Evolutionary conservation across 2,888 invertebrate genomes (phyloP), one percentile per base, ranked within the genome.

Genomic region (Aspidapion aeneum): DNA sequence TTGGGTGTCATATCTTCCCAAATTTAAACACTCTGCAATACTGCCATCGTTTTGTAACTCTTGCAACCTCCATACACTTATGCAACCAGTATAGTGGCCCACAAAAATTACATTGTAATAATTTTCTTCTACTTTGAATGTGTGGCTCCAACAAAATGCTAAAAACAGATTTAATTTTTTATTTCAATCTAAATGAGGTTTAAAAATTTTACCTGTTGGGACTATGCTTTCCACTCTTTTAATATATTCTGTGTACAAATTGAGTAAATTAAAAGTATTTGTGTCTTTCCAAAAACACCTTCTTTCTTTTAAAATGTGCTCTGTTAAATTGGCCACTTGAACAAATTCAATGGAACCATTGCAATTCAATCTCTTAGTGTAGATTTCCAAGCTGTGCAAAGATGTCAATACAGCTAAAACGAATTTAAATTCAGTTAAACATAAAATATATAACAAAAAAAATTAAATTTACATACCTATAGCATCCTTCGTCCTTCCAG

Each of bases 61-160:
- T 58, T 66, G 67, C 63, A 79, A 69, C 67, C 71, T 75, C 76
- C 77, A 78, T 57, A 75, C 68, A 50, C 72, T 73, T 49, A 79
- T 70, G 20, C 68, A 68, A 17, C 78, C 78, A 71, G 74, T 71
- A 58, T 69, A 66, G 70, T 78, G 76, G 1, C 76, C 78, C 51
- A 74, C 71, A 67, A 77, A 74, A 57, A 79, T 65, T 58, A 73
- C 68, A 58, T 73, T 70, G 67, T 66, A 71, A 49, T 66, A 68
- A 60, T 60, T 61, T 19, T 66, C 50, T n/a, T 72, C 62, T 51
- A 66, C 61, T 21, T 62, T 60, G 58, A 75, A 72, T 17, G 73
- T 57, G 63, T 77, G 74, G 59, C 74, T 73, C 79, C 79, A 79
- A 55, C 72, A 70, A 66, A 78, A 75, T 58, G 74, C 78, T 78